Percentiles rank a stretch among this genome's conserved stretches.
Conservation (phyloP, 37 sponge, comb jelly and placozoan species). For the Agelas oroides region DNA sequence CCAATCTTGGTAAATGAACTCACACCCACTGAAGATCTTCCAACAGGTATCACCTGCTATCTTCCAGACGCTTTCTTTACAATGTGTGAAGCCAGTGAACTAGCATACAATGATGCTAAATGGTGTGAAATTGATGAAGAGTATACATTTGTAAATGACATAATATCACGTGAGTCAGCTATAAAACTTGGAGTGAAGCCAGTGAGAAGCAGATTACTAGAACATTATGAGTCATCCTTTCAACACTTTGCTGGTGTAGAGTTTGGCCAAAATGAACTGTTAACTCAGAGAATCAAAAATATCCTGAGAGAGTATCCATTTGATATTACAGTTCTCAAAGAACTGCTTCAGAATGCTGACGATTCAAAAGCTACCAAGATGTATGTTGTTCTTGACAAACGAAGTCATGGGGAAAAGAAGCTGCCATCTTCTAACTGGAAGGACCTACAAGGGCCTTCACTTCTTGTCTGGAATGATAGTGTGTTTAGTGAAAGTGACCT, state of each 20-base stretch:
- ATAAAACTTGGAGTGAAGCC: slow-evolving; percentile 8
- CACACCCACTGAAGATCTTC: not conserved
- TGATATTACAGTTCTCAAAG: slow-evolving; percentile 53
- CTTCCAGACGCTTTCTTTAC: slow-evolving; percentile 19
- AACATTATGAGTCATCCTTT: not conserved
- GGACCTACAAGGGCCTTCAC: slow-evolving; percentile 61
- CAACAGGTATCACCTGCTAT: not conserved
- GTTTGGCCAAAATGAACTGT: slow-evolving; percentile 29
- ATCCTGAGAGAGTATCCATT: slow-evolving; percentile 53
- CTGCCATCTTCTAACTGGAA: slow-evolving; percentile 36
- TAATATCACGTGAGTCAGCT: slow-evolving; percentile 1
- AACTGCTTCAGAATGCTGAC: slow-evolving; percentile 86
- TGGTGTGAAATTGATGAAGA: slow-evolving; percentile 18
- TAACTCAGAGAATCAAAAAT: slow-evolving; percentile 34
- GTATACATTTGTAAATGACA: not conserved
- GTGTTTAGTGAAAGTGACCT: slow-evolving; percentile 57
- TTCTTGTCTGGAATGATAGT: slow-evolving; percentile 67
- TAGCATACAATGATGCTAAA: slow-evolving; percentile 41
- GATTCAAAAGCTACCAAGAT: slow-evolving; percentile 78
- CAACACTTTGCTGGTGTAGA: not conserved
- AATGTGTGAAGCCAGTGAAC: not conserved
- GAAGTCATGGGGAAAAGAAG: slow-evolving; percentile 14
- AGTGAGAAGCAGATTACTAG: not conserved
- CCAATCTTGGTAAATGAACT: not conserved
- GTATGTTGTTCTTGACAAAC: slow-evolving; percentile 69